Conservation (phyloP, 2,113 vertebrate genomes). For the Mormyrus lacerda region DNA sequence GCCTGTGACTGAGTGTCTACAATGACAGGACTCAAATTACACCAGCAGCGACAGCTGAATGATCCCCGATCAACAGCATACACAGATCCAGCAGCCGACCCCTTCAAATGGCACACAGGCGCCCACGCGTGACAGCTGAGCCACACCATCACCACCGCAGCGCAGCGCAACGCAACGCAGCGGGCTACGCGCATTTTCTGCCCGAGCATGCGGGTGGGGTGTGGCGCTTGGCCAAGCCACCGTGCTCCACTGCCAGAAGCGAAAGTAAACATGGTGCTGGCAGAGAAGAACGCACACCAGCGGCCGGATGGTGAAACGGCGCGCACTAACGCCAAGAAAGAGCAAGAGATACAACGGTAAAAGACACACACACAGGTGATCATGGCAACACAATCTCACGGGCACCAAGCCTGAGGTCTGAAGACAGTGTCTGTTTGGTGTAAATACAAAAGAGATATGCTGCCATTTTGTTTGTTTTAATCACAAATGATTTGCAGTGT, state of each 20-base stretch:
- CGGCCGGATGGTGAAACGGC: neutral
- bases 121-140: neutral
- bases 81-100: neutral
- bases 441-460: neutral
- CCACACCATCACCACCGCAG: neutral
- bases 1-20: constrained; percentile 30
- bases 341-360: neutral
- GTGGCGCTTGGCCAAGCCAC: neutral
- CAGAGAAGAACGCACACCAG: neutral
- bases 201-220: neutral
- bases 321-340: neutral
- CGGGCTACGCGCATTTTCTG: neutral
- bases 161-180: neutral
- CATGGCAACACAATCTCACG: neutral
- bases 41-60: neutral
- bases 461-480: neutral
- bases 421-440: neutral
- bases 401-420: neutral
- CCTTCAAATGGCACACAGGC: neutral
- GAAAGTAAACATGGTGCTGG: neutral
- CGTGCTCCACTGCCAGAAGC: neutral
- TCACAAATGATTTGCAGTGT: neutral
- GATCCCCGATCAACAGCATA: neutral
- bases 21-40: neutral
- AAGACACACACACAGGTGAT: neutral